Evolutionary conservation across 2,888 invertebrate species (phyloP).

Genomic region (Timandra comae): DNA sequence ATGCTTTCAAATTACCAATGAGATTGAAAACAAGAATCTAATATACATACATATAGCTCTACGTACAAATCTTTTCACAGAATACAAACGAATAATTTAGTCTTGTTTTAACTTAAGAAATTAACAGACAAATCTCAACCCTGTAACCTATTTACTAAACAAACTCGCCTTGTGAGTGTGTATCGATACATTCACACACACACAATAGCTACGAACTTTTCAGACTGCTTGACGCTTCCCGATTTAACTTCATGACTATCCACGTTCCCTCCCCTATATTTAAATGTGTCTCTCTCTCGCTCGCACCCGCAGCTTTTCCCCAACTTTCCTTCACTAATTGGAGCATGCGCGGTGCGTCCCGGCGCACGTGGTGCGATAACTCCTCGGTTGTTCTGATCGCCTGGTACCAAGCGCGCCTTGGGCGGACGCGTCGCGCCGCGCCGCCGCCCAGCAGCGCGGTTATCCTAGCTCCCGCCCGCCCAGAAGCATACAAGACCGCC

Average conservation of each 20-base stretch:
- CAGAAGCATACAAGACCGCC: slow-evolving; percentile 64
- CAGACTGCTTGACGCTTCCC: slow-evolving; percentile 74
- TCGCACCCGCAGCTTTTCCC: slow-evolving; percentile 50
- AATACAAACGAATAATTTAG: no score
- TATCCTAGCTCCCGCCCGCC: slow-evolving; percentile 59
- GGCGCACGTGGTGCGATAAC: slow-evolving; percentile 54
- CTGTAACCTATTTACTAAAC: no score
- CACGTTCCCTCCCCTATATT: slow-evolving; percentile 54
- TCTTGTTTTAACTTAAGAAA: no score
- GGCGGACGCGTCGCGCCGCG: slow-evolving; percentile 72
- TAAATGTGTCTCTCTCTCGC: slow-evolving; percentile 41
- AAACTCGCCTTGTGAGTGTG: slow-evolving; percentile 33
- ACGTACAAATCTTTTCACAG: no score
- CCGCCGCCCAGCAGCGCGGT: slow-evolving; percentile 56
- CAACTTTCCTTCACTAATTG: slow-evolving; percentile 46
- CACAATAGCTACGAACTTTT: slow-evolving; percentile 43
- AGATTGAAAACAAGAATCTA: no score
- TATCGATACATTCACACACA: no score
- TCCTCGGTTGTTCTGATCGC: slow-evolving; percentile 48
- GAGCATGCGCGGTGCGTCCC: slow-evolving; percentile 64
- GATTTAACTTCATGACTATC: slow-evolving; percentile 49
- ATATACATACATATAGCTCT: no score
- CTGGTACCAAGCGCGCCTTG: slow-evolving; percentile 75
- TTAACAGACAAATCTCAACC: no score
- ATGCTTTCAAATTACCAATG: slow-evolving; percentile 1